Conservation (phyloP, 2,113 vertebrate species). For the Brachyistius frenatus region DNA sequence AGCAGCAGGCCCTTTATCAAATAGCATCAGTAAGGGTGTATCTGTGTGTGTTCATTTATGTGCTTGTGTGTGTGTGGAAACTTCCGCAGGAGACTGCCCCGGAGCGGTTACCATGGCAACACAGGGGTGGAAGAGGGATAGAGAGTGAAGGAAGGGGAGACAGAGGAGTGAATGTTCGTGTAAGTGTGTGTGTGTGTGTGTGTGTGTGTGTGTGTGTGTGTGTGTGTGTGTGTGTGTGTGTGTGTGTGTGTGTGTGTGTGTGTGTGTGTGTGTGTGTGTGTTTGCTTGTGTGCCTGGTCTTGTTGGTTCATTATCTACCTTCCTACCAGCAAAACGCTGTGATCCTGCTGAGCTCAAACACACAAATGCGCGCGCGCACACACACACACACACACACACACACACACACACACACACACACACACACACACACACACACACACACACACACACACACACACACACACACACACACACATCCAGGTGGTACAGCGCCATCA, state of each 20-base stretch:
- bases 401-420: neutral
- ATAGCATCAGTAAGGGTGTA: slow-evolving; percentile 44
- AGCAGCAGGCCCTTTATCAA: slow-evolving; percentile 60
- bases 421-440: slow-evolving; percentile 10
- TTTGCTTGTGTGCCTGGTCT: slow-evolving; percentile 47
- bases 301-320: slow-evolving; percentile 75
- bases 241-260: slow-evolving; percentile 29
- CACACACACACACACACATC: slow-evolving; percentile 20
- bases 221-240: no score
- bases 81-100: slow-evolving; percentile 75
- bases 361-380: slow-evolving; percentile 1
- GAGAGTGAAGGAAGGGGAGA: slow-evolving; percentile 46
- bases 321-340: slow-evolving; percentile 69
- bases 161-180: slow-evolving; percentile 41
- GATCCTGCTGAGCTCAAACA: slow-evolving; percentile 62
- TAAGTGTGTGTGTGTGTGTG: slow-evolving; percentile 27
- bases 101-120: slow-evolving; percentile 78
- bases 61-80: slow-evolving; percentile 48
- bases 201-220: slow-evolving; percentile 31
- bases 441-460: neutral
- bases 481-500: slow-evolving; percentile 34
- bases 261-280: slow-evolving; percentile 31
- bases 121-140: slow-evolving; percentile 58
- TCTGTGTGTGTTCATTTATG: slow-evolving; percentile 22
- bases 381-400: slow-evolving; percentile 11